Evolutionary conservation across 2,888 invertebrate species (phyloP), one percentile per base, ranked within the genome.

Genomic region (Polydrusus pterygomalis): DNA sequence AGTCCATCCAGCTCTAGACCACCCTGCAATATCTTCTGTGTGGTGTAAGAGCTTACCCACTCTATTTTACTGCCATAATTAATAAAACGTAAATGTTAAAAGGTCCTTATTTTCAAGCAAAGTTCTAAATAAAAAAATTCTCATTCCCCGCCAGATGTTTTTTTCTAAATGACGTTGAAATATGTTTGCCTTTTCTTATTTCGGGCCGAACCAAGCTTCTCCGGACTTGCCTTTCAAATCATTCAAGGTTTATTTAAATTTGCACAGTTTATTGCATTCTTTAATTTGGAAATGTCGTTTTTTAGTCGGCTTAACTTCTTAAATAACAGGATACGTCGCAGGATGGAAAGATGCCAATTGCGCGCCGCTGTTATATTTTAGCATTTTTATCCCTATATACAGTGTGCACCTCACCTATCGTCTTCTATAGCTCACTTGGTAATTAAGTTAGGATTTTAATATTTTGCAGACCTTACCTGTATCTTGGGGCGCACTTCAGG

Each of bases 221-320:
- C 49, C 67, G 54, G 18, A 56, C 56, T 60, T 25, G 58, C 17
- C 73, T 67, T 67, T 67, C 67, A 49, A 49, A 60, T 58, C 38
- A 17, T 73, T 73, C 73, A 67, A 73, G 73, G 73, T 67, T 73
- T 67, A 73, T 73, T 73, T 67, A 73, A 73, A 73, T 73, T 65
- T 67, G 64, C 65, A 18, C 65, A 72, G 65, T 72, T 64, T 56
- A 65, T 63, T 20, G 67, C 73, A 73, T 73, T 67, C 67, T 64
- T 67, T 60, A 25, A 73, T 67, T 73, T 58, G 51, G 49, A 60
- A 49, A 67, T 58, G 67, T 49, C 65, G 18, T 71, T 65, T 65
- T 47, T 49, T 65, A 13, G 45, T 25, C 63, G 9, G 30, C 54
- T 25, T 25, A 45, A 18, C 20, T 45, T 63, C 20, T 18, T 25